Evolutionary conservation across 2,888 invertebrate genomes (phyloP).

Genomic region (Petrolisthes manimaculis): DNA sequence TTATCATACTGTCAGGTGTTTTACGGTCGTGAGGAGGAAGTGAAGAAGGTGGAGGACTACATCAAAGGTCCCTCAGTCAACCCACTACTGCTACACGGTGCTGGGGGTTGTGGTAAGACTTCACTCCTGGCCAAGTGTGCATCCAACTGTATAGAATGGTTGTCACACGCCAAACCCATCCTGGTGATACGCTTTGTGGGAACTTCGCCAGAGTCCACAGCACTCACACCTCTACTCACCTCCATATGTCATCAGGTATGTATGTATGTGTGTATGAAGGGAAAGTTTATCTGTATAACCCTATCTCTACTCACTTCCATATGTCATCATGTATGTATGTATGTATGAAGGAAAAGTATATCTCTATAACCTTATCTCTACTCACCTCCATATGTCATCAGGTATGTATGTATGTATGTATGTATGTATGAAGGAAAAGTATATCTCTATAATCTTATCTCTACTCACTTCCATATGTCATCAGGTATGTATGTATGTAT

Average conservation of each 20-base stretch:
- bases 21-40: constrained; percentile 89
- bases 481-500: too few species aligned
- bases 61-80: constrained; percentile 84
- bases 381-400: constrained; percentile 80
- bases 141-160: constrained; percentile 66
- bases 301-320: too few species aligned
- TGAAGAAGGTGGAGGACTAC: constrained; percentile 83
- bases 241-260: constrained; percentile 74
- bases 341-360: too few species aligned
- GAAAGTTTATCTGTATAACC: too few species aligned
- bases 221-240: constrained; percentile 91
- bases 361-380: constrained; percentile 91
- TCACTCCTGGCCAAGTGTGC: constrained; percentile 81
- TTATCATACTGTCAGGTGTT: constrained; percentile 78
- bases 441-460: too few species aligned
- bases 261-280: too few species aligned
- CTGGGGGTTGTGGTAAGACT: constrained; percentile 98
- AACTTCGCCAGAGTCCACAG: constrained; percentile 96
- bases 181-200: constrained; percentile 93
- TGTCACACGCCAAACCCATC: constrained; percentile 78
- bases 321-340: too few species aligned
- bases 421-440: too few species aligned
- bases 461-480: too few species aligned
- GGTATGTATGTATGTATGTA: too few species aligned
- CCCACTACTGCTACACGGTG: constrained; percentile 91